These are phyloP conservation scores for Pavo muticus DNA, from an alignment of 2,113 vertebrate species.

Conservation along the genomic window DNA sequence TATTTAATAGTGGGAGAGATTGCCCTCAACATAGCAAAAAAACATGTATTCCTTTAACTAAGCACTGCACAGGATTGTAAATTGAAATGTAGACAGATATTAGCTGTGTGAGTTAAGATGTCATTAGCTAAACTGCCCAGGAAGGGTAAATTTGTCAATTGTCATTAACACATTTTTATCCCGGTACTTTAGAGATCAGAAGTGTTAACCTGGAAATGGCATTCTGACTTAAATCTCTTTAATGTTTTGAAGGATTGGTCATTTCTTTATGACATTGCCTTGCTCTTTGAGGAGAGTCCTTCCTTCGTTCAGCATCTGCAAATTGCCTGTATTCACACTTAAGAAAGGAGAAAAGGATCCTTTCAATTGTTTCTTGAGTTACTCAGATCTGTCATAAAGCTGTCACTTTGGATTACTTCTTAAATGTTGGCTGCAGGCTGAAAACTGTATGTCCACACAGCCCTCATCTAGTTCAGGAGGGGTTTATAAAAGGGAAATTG, in stretches of 20 bases:
- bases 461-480: conserved; percentile 3
- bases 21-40: not conserved
- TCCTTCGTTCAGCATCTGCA: not conserved
- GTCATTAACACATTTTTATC: conserved; percentile 14
- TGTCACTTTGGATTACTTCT: conserved; percentile 49
- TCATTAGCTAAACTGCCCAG: not conserved
- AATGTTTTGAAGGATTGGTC: not conserved
- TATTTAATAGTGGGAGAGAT: conserved; percentile 42
- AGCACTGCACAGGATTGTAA: not conserved
- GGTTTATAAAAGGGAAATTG: conserved; percentile 60
- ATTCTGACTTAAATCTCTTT: conserved; percentile 24
- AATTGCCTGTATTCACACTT: not conserved
- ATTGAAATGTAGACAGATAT: not conserved
- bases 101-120: not conserved
- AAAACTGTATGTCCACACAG: conserved; percentile 7
- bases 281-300: not conserved
- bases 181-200: conserved; percentile 6
- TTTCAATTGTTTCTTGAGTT: conserved; percentile 16
- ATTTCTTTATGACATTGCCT: not conserved
- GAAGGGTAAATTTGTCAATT: conserved; percentile 26
- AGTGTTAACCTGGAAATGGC: not conserved
- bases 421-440: conserved; percentile 44
- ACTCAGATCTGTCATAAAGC: conserved; percentile 58
- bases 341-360: not conserved
- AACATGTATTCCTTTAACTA: conserved; percentile 26